Conservation (phyloP, 2,113 vertebrate genomes). For the Cavia aperea region DNA sequence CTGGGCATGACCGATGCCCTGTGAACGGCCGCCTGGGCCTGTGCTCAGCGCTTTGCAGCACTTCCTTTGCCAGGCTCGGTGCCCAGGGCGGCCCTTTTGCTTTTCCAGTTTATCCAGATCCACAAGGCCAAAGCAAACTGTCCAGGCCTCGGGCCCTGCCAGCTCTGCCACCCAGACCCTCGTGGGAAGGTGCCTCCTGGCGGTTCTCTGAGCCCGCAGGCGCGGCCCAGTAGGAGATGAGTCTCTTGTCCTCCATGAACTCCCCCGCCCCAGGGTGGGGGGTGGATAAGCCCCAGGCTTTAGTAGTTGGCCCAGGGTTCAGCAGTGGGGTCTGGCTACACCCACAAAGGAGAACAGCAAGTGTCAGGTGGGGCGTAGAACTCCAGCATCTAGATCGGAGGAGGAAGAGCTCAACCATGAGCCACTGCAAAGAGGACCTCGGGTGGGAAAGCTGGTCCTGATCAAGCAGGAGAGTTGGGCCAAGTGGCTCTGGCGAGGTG, state of each 20-base stretch:
- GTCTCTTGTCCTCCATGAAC: background rate
- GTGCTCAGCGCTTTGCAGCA: background rate
- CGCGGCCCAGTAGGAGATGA: fast-evolving
- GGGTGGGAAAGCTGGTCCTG: background rate
- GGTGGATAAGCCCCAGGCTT: background rate
- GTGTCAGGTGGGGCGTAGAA: background rate
- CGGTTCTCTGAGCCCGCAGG: background rate
- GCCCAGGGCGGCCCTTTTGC: background rate
- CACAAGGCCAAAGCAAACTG: background rate
- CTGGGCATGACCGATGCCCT: background rate
- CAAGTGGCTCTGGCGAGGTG: fast-evolving
- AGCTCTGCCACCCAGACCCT: background rate
- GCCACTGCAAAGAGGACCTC: no score
- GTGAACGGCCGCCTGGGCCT: background rate
- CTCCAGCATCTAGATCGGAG: background rate
- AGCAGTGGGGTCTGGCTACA: fast-evolving
- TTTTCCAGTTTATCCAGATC: constrained; percentile 61
- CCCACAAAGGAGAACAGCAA: fast-evolving
- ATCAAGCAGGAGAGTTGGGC: fast-evolving
- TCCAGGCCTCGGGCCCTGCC: background rate
- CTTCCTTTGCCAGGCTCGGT: background rate
- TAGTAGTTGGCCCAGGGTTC: background rate
- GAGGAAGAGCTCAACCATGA: fast-evolving
- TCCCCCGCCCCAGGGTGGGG: background rate
- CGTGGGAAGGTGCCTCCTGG: constrained; percentile 48